Evolutionary conservation across 2,113 vertebrate species (phyloP).

Genomic region (Cyprinodon variegatus): DNA sequence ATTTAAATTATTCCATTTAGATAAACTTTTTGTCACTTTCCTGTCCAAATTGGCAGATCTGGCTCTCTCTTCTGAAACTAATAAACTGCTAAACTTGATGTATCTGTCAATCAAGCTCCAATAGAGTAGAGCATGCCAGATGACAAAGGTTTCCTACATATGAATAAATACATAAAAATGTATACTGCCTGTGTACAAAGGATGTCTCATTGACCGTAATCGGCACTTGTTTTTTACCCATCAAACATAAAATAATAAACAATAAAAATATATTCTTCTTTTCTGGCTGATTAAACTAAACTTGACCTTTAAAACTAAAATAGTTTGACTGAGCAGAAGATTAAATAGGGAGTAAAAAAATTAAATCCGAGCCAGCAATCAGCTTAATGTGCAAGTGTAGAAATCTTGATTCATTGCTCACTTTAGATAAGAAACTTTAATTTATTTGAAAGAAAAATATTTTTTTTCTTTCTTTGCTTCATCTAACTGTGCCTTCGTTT

Average conservation of each 20-base stretch:
- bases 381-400: conserved; percentile 20
- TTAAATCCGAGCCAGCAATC: conserved; percentile 23
- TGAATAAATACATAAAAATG: conserved; percentile 53
- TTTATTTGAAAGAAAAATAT: conserved; percentile 20
- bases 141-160: conserved; percentile 80
- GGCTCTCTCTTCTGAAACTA: conserved; percentile 90
- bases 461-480: conserved; percentile 19
- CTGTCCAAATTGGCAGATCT: conserved; percentile 95
- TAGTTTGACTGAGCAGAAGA: background rate
- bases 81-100: conserved; percentile 94
- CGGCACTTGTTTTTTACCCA: conserved; percentile 79
- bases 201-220: conserved; percentile 84
- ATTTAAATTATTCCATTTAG: conserved; percentile 94
- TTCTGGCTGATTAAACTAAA: background rate
- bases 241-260: conserved; percentile 40
- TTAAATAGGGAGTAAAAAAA: background rate
- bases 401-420: conserved; percentile 54
- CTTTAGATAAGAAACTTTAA: conserved; percentile 15
- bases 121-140: conserved; percentile 86
- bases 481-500: background rate
- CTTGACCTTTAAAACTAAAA: conserved; percentile 11
- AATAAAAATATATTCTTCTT: background rate
- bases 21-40: conserved; percentile 92
- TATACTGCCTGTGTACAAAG: conserved; percentile 50
- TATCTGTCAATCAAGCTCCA: conserved; percentile 91